Base-by-base conservation (phyloP, 2,113 vertebrate genomes). In the Ctenodactylus gundi region DNA sequence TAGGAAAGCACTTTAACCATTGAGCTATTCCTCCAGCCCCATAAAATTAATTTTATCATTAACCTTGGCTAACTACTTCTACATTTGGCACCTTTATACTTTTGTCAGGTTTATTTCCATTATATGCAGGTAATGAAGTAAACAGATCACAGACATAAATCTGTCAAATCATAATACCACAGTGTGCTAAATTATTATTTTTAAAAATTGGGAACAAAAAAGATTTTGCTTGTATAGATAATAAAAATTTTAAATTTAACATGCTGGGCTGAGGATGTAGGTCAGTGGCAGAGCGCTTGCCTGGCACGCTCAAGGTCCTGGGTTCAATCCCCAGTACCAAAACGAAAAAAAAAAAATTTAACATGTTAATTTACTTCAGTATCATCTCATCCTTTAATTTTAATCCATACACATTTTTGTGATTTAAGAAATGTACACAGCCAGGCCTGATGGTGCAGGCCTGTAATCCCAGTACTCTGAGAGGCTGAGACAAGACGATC, bases 331-430 rank as follows among this genome's bases (percentile, higher is more conserved):
- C n/a, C n/a, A n/a, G n/a, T n/a, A n/a, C n/a, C n/a, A n/a, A n/a
- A n/a, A n/a, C n/a, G n/a, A n/a, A n/a, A n/a, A n/a, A n/a, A n/a
- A n/a, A n/a, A n/a, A 31, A 78, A 70, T 89, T 85, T 85, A 72
- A 78, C 70, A 84, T 34, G 46, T 1, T 75, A 31, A 49, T 82
- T 91, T 82, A 41, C 83, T 68, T 92, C 21, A 62, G 25, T 31
- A 76, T 83, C 21, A 88, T 82, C 12, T 92, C 55, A 70, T 77
- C 36, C 62, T 95, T 88, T 77, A 57, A 39, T 65, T 88, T 80
- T 55, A 49, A 41, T 44, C 72, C 85, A 80, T 72, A 64, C 85
- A 85, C 49, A 77, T 85, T 73, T 94, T 58, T 89, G 64, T 64
- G 14, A 80, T 57, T 94, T 94, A 73, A 31, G 60, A 94, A 82